Evolutionary conservation across 1,140 invertebrate genomes (phyloP), one percentile per base, ranked within the genome.

Genomic region (Gerris buenoi): DNA sequence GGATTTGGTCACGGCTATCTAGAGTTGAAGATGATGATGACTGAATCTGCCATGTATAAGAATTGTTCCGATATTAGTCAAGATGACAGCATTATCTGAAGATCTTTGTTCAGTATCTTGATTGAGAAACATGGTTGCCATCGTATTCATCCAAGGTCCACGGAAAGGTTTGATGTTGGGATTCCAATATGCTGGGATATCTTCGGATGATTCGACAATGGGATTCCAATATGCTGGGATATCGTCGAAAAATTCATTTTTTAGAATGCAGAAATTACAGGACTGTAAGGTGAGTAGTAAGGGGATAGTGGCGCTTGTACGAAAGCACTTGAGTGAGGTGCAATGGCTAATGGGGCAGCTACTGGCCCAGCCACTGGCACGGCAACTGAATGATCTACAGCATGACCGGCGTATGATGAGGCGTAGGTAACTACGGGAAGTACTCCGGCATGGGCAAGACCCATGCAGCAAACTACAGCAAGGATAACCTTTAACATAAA

Each of bases 391-490:
- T 85, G 84, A 75, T 84, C 83, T 15, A 85, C 75, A 18, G 80
- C 75, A 70, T 85, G 83, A 0, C 83, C 81, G 27, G 82, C 83
- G 76, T 83, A 85, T 23, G 82, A 84, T 67, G 76, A 80, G 10
- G 82, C 83, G 63, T 82, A 82, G 1, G 65, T 66, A 3, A 66
- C 65, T 1, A 66, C 25, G 0, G 84, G 83, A 1, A 82, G 82
- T 1, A 84, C 75, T 33, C 78, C 82, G 23, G 72, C 77, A n/a
- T 81, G 78, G n/a, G 79, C 75, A 0, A 77, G 75, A 1, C 78
- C 79, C 1, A 81, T 76, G 1, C 33, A 25, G 2, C 29, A n/a
- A n/a, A 65, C 15, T 60, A 22, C 58, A 60, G 3, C 5, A 22
- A 60, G 23, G 33, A 46, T 46, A 46, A 46, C 33, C 18, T 5